A percentile compares a stretch with the other conserved stretches of the same genome.
Evolutionary conservation across 2,797 vertebrate species (phyloP).

Genomic region (Trichosurus vulpecula): DNA sequence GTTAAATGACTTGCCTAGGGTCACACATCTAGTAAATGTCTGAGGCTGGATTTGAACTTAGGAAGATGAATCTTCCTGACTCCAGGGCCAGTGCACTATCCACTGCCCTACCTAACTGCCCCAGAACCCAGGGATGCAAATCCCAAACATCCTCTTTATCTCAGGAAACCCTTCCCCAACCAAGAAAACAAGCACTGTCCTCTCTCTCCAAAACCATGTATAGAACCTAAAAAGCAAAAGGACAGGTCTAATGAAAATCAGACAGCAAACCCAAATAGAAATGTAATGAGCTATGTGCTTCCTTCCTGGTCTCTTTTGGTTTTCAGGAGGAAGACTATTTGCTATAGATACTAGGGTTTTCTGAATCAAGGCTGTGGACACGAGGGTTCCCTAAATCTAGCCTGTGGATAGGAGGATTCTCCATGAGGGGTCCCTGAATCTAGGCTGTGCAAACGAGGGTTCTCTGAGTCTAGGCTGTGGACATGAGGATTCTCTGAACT

Average conservation of each 20-base stretch:
- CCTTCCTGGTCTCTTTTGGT: neutral
- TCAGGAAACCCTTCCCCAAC: neutral
- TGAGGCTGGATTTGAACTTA: neutral
- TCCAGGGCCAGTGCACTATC: neutral
- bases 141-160: neutral
- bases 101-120: neutral
- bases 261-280: neutral
- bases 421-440: neutral
- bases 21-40: neutral
- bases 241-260: neutral
- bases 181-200: neutral
- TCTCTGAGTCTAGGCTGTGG: too few species aligned
- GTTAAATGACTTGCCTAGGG: neutral
- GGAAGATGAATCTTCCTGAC: neutral
- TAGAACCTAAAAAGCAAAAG: neutral
- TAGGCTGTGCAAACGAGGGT: neutral
- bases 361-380: neutral
- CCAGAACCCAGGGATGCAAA: neutral
- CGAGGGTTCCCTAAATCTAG: neutral
- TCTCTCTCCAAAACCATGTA: neutral
- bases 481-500: neutral
- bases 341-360: neutral
- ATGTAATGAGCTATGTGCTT: neutral
- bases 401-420: neutral
- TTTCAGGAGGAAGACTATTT: neutral